Percentiles rank a stretch among this genome's conserved stretches.
Evolutionary conservation across 2,888 invertebrate genomes (phyloP).

Genomic region (Agrochola litura): DNA sequence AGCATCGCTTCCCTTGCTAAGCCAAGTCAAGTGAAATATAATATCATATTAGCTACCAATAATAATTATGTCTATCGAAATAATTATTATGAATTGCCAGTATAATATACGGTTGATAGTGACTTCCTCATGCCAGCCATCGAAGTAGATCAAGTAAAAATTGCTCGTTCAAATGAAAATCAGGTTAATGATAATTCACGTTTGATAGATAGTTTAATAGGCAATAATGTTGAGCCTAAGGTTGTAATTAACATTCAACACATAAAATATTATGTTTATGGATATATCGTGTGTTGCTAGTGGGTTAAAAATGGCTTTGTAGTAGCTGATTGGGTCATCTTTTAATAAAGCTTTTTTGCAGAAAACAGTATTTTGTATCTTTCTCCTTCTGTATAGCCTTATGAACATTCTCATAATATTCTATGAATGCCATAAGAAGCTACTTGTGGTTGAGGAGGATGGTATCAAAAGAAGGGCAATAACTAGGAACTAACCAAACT

Average conservation of each 20-base stretch:
- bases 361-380: not conserved
- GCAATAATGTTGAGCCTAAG: slow-evolving; percentile 34
- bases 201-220: slow-evolving; percentile 49
- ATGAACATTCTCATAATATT: not conserved
- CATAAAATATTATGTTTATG: slow-evolving; percentile 33
- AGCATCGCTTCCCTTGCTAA: slow-evolving; percentile 35
- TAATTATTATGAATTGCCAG: slow-evolving; percentile 42
- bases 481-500: not conserved
- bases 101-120: slow-evolving; percentile 42
- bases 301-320: not conserved
- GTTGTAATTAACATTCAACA: slow-evolving; percentile 46
- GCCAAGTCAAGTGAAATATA: slow-evolving; percentile 25
- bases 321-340: not conserved
- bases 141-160: slow-evolving; percentile 60
- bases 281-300: slow-evolving; percentile 20
- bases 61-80: slow-evolving; percentile 31
- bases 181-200: slow-evolving; percentile 58
- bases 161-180: slow-evolving; percentile 54
- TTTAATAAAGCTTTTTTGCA: not conserved
- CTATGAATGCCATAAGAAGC: not conserved
- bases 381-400: not conserved
- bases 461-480: not conserved
- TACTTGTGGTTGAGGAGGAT: not conserved
- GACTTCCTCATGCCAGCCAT: slow-evolving; percentile 47
- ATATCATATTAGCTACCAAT: slow-evolving; percentile 31